phyloP scores from a whole-genome alignment of 1,140 invertebrate species.

The Drosophila truncata region DNA sequence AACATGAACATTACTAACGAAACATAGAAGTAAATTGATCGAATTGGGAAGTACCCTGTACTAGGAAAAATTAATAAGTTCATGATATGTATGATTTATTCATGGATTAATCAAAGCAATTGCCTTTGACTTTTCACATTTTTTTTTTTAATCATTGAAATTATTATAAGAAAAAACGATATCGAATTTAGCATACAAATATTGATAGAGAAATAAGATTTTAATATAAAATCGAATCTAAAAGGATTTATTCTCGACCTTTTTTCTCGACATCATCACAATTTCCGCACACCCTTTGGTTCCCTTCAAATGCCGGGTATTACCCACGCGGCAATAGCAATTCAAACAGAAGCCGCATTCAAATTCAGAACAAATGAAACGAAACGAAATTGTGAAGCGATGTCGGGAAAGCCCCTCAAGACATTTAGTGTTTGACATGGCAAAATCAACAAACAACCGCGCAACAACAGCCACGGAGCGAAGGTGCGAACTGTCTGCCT shows the following conservation, averaged over 20 bases:
- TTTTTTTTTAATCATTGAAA: neutral
- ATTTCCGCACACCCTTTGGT: neutral
- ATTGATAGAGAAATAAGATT: too few species aligned
- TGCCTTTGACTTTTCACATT: neutral
- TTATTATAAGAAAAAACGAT: neutral
- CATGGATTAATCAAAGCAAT: neutral
- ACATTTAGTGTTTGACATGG: slow-evolving; percentile 62
- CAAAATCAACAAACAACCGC: slow-evolving; percentile 33
- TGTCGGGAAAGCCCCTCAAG: slow-evolving; percentile 59
- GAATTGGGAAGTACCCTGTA: neutral
- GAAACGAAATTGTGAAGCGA: slow-evolving; percentile 58
- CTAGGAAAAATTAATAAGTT: too few species aligned
- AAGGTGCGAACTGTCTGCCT: slow-evolving; percentile 42
- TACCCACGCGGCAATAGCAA: slow-evolving; percentile 34
- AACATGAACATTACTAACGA: slow-evolving; percentile 23
- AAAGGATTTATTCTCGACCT: too few species aligned
- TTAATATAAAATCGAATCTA: too few species aligned
- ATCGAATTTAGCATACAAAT: neutral
- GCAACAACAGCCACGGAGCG: slow-evolving; percentile 17
- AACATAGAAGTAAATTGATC: too few species aligned
- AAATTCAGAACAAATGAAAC: slow-evolving; percentile 75
- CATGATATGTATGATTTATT: neutral
- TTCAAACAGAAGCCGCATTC: slow-evolving; percentile 57
- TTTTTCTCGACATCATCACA: too few species aligned
- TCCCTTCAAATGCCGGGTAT: slow-evolving; percentile 3